Base-by-base conservation (phyloP, 2,797 vertebrate species). In the Balearica regulorum region DNA sequence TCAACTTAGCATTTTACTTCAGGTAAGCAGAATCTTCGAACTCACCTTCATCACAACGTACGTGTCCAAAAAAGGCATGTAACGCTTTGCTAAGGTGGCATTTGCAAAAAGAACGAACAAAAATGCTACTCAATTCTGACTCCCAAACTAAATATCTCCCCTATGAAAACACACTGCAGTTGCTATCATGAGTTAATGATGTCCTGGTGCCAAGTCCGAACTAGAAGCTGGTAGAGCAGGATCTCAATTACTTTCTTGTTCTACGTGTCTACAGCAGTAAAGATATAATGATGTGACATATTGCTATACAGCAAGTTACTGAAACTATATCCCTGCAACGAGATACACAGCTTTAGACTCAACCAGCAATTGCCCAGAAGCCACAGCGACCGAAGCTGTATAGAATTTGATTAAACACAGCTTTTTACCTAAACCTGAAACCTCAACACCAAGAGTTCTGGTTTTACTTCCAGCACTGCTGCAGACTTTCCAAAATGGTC, bases 381-480 rank as follows among this genome's bases (percentile, higher is more conserved):
- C 41, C 68, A 79, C 78, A 49, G 29, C 49, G 64, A 71, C 46
- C 37, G 35, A 91, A 93, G 54, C 29, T 31, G 37, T 68, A 58
- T 0, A 78, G 61, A 65, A 91, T 82, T 76, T 57, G 29, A 87
- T 91, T 84, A 89, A 87, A 87, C 16, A 24, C 16, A 15, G 13
- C 53, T 89, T 94, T 95, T 84, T 82, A 87, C 53, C 65, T 76
- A 54, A 62, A 69, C 31, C 60, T 49, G 65, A 89, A 88, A 88
- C 64, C 43, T 69, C 54, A 61, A 55, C 66, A 41, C 87, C 44
- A 41, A 41, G 70, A 87, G 54, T 54, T 68, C 70, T 77, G 24
- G 5, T 16, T 88, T 90, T 55, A 33, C 44, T 81, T 88, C 41
- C 53, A 92, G 49, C 43, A 72, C 35, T 86, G 37, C 61, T 83